Evolutionary conservation across 2,797 vertebrate species (phyloP), one percentile per base, ranked within the genome.

Genomic region (Argya squamiceps): DNA sequence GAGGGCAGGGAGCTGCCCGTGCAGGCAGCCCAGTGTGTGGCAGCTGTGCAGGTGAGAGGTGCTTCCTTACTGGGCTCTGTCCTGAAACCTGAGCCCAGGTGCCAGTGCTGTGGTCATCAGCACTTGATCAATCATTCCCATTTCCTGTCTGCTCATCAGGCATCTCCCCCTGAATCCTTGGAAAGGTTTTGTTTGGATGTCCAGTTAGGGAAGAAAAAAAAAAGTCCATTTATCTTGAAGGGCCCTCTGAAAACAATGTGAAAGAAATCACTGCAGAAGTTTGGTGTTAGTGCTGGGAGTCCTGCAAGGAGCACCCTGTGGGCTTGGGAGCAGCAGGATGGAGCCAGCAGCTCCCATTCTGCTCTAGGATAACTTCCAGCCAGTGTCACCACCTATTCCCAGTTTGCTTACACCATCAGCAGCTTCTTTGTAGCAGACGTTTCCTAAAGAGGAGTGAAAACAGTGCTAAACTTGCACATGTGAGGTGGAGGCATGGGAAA

Each of bases 81-180:
- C 89, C 93, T 58, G 92, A 97, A 97, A 98, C 95, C 93, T 95
- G 94, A 96, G 94, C 89, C 73, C 26, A 5, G 59, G 93, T 97
- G 67, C 84, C 96, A 97, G 92, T n/a, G 12, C 90, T 22, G 58
- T 36, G n/a, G 92, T 93, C 63, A 46, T 96, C 94, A 91, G 91
- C 44, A 10, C 83, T 89, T 84, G 97, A 98, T 98, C 82, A 97
- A 98, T 98, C 93, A 95, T 97, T 97, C 96, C 95, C 95, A 62
- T 93, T 95, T 96, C 96, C 94, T 90, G 96, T 93, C 97, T 97
- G 93, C 95, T 95, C 97, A 80, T 97, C 95, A 92, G 94, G 95
- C 77, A n/a, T 44, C 84, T 90, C 69, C 43, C 49, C 69, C 58
- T 0, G 7, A 85, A 73, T 44, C 79, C 59, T 84, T 13, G 16